Evolutionary conservation across 2,888 invertebrate genomes (phyloP).

Genomic region (Atherix ibis): DNA sequence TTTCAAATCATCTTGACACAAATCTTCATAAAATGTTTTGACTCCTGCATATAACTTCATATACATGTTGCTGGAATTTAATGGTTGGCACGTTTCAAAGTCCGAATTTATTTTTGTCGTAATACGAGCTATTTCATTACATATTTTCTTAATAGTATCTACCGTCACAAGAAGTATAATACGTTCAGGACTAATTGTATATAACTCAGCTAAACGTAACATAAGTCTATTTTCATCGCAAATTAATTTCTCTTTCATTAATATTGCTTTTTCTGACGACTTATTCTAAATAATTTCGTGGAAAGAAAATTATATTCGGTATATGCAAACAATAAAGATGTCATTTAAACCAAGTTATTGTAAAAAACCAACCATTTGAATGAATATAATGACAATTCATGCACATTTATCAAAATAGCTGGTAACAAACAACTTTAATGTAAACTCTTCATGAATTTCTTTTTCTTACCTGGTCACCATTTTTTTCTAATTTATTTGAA

Average conservation of each 20-base stretch:
- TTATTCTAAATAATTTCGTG: too few species aligned
- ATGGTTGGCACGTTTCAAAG: conserved; percentile 27
- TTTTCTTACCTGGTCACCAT: too few species aligned
- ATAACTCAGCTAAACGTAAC: conserved; percentile 34
- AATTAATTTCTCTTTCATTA: background rate
- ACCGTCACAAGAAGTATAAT: conserved; percentile 33
- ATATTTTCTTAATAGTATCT: conserved; percentile 24
- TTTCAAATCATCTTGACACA: conserved; percentile 27
- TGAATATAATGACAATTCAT: too few species aligned
- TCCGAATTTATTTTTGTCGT: conserved; percentile 28
- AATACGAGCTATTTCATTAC: conserved; percentile 18
- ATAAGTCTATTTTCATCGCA: conserved; percentile 34
- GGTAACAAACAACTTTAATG: too few species aligned
- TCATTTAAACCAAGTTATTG: too few species aligned
- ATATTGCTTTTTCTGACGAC: too few species aligned
- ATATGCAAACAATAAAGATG: too few species aligned
- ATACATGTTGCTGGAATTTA: conserved; percentile 33
- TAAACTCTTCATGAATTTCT: too few species aligned
- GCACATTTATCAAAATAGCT: too few species aligned
- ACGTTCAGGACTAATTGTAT: conserved; percentile 38
- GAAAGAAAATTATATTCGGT: too few species aligned
- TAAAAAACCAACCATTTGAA: too few species aligned
- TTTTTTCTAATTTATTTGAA: too few species aligned
- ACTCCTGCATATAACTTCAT: conserved; percentile 33
- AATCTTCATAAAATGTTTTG: conserved; percentile 27